A percentile compares a stretch with the other conserved stretches of the same genome.
phyloP scores from a whole-genome alignment of 64 coral and sea anemone genomes.

The Porites australiensis region DNA sequence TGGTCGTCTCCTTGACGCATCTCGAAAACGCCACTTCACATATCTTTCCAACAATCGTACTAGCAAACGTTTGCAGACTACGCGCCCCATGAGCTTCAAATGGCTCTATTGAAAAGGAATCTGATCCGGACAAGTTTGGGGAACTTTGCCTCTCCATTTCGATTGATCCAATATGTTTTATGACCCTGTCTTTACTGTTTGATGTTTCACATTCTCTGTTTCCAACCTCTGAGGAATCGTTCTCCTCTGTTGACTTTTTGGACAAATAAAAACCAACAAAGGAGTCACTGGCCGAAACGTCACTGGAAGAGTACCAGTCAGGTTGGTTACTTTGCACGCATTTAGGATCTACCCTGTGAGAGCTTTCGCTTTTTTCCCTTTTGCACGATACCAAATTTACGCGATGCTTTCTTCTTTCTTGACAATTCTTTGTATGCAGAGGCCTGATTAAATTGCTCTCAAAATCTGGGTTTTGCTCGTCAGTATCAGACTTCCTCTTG shows the following conservation, averaged over 20 bases:
- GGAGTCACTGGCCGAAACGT: not conserved
- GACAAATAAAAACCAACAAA: not conserved
- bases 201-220: not conserved
- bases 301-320: not conserved
- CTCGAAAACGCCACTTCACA: slow-evolving; percentile 19
- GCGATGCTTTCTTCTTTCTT: not conserved
- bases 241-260: not conserved
- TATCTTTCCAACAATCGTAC: not conserved
- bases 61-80: not conserved
- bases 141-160: not conserved
- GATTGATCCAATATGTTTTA: not conserved
- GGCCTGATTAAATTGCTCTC: not conserved
- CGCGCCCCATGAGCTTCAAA: not conserved
- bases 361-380: not conserved
- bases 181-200: not conserved
- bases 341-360: not conserved
- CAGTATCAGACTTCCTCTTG: not conserved
- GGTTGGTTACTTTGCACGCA: not conserved
- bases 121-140: not conserved
- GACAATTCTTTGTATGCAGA: not conserved
- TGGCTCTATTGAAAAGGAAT: not conserved
- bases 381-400: too few relatives aligned
- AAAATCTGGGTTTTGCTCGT: not conserved
- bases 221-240: not conserved
- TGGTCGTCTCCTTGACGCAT: not conserved